Evolutionary conservation across 1,140 invertebrate species (phyloP).

Genomic region (Drosophila tani): DNA sequence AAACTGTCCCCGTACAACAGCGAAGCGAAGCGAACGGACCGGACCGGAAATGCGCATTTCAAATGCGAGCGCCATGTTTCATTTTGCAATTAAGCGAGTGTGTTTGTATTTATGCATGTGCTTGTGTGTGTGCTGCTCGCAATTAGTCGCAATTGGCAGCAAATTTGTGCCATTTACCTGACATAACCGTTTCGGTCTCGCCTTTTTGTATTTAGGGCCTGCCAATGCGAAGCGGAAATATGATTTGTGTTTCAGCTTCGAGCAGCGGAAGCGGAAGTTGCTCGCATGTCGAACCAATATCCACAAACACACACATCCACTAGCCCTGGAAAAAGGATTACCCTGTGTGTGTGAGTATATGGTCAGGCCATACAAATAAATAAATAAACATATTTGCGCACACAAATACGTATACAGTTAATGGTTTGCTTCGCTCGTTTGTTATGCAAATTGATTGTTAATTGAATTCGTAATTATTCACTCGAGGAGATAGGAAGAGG

Average conservation of each 20-base stretch:
- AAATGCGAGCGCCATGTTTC: slow-evolving; percentile 61
- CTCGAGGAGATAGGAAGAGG: not conserved
- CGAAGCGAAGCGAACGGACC: slow-evolving; percentile 4
- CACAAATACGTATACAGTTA: slow-evolving; percentile 22
- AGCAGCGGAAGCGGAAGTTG: slow-evolving; percentile 71
- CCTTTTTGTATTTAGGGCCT: slow-evolving; percentile 21
- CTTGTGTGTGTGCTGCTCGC: not conserved
- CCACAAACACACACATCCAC: not conserved
- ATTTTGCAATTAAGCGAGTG: slow-evolving; percentile 64
- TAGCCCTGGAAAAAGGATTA: slow-evolving; percentile 33
- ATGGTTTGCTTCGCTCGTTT: slow-evolving; percentile 39
- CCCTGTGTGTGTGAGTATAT: not conserved
- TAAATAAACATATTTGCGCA: slow-evolving; percentile 23
- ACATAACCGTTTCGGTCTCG: slow-evolving; percentile 17
- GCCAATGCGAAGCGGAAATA: slow-evolving; percentile 62
- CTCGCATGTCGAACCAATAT: slow-evolving; percentile 44
- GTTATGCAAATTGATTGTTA: slow-evolving; percentile 64
- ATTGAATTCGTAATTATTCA: slow-evolving; percentile 40
- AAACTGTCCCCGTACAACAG: slow-evolving; percentile 11
- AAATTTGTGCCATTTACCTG: slow-evolving; percentile 56
- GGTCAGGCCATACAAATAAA: slow-evolving; percentile 30
- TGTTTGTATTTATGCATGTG: slow-evolving; percentile 1
- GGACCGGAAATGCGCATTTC: slow-evolving; percentile 63
- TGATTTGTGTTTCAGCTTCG: slow-evolving; percentile 64
- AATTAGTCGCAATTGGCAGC: slow-evolving; percentile 48